phyloP scores from a whole-genome alignment of 2,888 invertebrate genomes.

The Leptopilina syphax region DNA sequence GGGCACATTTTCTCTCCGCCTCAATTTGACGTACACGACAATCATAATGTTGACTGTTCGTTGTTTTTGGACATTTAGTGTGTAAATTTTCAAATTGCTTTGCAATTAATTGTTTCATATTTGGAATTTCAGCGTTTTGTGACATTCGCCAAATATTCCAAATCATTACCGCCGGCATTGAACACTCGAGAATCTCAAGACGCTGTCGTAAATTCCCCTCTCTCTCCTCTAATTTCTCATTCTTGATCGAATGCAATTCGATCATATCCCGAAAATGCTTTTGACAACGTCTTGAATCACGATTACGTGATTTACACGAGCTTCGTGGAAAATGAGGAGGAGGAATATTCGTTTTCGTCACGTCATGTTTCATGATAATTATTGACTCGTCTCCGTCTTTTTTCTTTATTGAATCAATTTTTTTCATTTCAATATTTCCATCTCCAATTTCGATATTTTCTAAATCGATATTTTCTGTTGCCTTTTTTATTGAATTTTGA shows the following conservation, averaged over 20 bases:
- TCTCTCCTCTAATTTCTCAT: conserved; percentile 78
- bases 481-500: too few species aligned
- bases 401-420: background rate
- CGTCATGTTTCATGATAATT: background rate
- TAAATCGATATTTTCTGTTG: background rate
- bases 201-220: conserved; percentile 79
- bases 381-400: background rate
- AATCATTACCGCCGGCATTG: conserved; percentile 82
- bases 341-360: background rate
- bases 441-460: background rate
- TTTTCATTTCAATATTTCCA: background rate
- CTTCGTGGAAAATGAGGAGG: background rate
- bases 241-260: conserved; percentile 79
- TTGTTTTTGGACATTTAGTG: conserved; percentile 44
- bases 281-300: conserved; percentile 51
- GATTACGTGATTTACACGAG: background rate
- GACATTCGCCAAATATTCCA: conserved; percentile 80
- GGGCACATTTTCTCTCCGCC: conserved; percentile 66
- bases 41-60: conserved; percentile 68
- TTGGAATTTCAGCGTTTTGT: conserved; percentile 54
- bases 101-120: conserved; percentile 58
- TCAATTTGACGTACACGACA: conserved; percentile 67
- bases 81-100: conserved; percentile 59
- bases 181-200: conserved; percentile 80
- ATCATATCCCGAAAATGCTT: conserved; percentile 73